Evolutionary conservation across 2,797 vertebrate species (phyloP), one percentile per base, ranked within the genome.

Genomic region (Myotis daubentonii): DNA sequence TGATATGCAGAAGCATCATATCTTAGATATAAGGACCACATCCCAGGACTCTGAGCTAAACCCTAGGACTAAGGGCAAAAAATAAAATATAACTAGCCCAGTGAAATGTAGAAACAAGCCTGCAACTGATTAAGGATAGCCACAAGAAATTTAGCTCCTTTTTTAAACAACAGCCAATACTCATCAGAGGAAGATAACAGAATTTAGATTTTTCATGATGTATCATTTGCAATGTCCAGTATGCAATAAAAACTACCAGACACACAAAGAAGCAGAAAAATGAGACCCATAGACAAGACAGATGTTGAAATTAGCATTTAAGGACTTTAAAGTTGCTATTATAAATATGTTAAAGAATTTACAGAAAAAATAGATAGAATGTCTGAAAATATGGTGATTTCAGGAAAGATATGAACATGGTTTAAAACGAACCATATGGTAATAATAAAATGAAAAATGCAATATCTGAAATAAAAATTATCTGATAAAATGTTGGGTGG

Each of bases 401-500:
- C 41, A 90, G 55, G 33, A 80, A 85, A 85, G 22, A 47, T 57
- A 70, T 13, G 23, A 93, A 86, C 91, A 94, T 68, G 33, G 9
- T 33, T n/a, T 65, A 16, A 65, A 38, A 6, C 4, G 19, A 41
- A 94, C 13, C 41, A 88, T 62, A 22, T 36, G 6, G 53, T 85
- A 88, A 68, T 68, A 5, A 38, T 28, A 80, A 30, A 86, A 85
- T 94, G 30, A 53, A 66, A 55, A 51, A n/a, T 62, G 68, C 10
- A 71, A 71, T 89, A 88, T 13, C 51, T 71, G 72, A 92, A 90
- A 82, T 89, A 47, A 89, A 95, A 94, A 72, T 71, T 94, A 74
- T 30, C 25, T 80, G 5, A 66, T 93, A 82, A 70, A 68, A 70
- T 82, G 33, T 25, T 79, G 33, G 22, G 7, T 89, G 25, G 25